These are phyloP conservation scores for Ariolimax columbianus DNA, from an alignment of 2,888 invertebrate genomes.

Conservation along the genomic window DNA sequence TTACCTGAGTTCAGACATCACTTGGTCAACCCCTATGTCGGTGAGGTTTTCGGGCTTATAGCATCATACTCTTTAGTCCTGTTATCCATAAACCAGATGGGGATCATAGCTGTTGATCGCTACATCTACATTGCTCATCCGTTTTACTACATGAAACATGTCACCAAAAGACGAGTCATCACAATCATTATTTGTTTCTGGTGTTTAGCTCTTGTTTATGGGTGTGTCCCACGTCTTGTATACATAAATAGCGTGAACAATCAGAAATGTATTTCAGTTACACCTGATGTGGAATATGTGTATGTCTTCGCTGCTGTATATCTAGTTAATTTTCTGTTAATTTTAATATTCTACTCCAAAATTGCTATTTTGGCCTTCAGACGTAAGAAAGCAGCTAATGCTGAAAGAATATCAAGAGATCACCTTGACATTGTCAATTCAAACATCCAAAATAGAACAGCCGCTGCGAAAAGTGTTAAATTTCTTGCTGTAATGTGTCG, in stretches of 20 bases:
- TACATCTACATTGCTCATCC: not conserved
- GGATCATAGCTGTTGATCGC: not conserved
- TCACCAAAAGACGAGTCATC: not conserved
- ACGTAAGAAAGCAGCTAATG: not conserved
- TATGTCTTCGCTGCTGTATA: not conserved
- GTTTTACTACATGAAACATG: constrained; percentile 5
- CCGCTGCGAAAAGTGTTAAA: constrained; percentile 15
- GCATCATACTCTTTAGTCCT: not conserved
- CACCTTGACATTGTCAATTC: not conserved
- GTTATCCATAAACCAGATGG: constrained; percentile 9
- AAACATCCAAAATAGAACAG: not conserved
- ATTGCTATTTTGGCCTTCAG: not conserved
- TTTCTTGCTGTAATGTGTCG: not conserved
- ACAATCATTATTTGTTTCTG: not conserved
- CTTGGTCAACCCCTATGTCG: not conserved
- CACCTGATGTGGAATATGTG: not conserved
- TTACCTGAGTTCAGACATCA: not conserved
- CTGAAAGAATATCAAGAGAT: not conserved
- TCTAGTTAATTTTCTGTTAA: not conserved
- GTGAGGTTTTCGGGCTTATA: not conserved
- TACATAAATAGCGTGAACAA: not conserved
- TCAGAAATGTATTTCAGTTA: not conserved
- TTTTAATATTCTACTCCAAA: not conserved
- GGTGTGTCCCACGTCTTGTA: not conserved
- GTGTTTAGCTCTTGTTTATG: not conserved